Evolutionary conservation across 2,888 invertebrate species (phyloP), one percentile per base, ranked within the genome.

Genomic region (Drosophila lacicola): DNA sequence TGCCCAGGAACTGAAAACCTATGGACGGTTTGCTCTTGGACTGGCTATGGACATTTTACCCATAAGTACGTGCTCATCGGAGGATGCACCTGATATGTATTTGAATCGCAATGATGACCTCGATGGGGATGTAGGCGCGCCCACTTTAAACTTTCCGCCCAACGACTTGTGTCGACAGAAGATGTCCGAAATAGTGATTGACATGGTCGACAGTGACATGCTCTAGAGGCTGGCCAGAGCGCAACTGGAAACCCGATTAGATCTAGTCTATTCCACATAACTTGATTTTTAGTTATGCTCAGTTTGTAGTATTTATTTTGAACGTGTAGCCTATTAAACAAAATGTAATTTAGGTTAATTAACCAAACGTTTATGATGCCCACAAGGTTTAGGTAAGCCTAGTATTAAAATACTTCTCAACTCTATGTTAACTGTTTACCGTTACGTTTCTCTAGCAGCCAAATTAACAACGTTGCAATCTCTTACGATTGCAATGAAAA

Each of bases 1-100:
- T 72, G 93, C 93, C 66, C 93, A 93, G 36, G 96, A 96, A 78
- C 94, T 95, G 80, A 94, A 94, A 79, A 93, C 94, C 13, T 94
- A 94, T 79, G 94, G 95, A 8, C 93, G 94, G 47, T 96, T 95
- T 78, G 96, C 95, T 0, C 93, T 96, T 3, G 96, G 96, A 1
- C 91, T 95, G 10, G 95, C 96, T 0, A 84, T 96, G 73, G 96
- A 96, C 80, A 96, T 96, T 92, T 94, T 95, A 71, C 96, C 96
- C 1, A 95, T 96, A 50, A 95, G 92, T 89, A 95, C 94, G 0
- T 96, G 96, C 67, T 94, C 95, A 54, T 95, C 95, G 50, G 94
- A 95, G 57, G 95, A 95, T 86, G 96, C 96, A 0, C 96, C 96
- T 0, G 95, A 96, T 84, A 91, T 96, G 66, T 96, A 96, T 83